A percentile compares a stretch with the other conserved stretches of the same genome.
phyloP scores from a whole-genome alignment of 2,797 vertebrate species.

The Amblyopsis hoosieri region DNA sequence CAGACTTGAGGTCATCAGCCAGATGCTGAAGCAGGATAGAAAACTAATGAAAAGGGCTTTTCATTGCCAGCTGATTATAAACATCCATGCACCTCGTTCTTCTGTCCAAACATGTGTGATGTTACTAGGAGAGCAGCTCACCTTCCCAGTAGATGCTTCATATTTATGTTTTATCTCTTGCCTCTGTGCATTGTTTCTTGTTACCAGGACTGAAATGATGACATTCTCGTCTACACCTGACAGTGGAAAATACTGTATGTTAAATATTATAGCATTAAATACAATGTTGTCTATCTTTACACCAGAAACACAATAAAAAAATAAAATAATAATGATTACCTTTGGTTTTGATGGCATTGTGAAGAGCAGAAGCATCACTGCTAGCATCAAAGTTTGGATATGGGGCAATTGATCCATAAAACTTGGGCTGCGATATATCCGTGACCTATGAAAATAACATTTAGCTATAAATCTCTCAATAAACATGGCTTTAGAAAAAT shows the following conservation, averaged over 20 bases:
- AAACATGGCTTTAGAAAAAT: neutral
- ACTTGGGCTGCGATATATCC: conserved; percentile 47
- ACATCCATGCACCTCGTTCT: neutral
- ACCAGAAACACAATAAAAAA: too few relatives aligned
- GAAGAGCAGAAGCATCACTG: conserved; percentile 78
- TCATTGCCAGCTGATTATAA: neutral
- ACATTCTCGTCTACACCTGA: conserved; percentile 88
- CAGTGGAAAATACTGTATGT: neutral
- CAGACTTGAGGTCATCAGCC: conserved; percentile 77
- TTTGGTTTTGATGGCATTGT: conserved; percentile 83
- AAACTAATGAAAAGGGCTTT: neutral
- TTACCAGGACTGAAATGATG: conserved; percentile 84
- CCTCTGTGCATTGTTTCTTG: conserved; percentile 86
- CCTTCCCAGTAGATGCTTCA: conserved; percentile 79
- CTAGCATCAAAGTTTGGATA: conserved; percentile 81
- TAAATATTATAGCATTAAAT: neutral
- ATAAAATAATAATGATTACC: conserved; percentile 60
- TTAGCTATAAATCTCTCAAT: conserved; percentile 1
- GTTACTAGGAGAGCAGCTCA: conserved; percentile 43
- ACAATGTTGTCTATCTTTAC: too few relatives aligned
- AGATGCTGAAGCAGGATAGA: conserved; percentile 74
- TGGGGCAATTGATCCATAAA: conserved; percentile 72
- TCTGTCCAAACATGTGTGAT: neutral
- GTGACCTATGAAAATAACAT: conserved; percentile 36
- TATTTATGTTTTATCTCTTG: conserved; percentile 89